Evolutionary conservation across 92 coral and sea anemone species (phyloP), one percentile per base, ranked within the genome.

Genomic region (Blastomussa wellsi): DNA sequence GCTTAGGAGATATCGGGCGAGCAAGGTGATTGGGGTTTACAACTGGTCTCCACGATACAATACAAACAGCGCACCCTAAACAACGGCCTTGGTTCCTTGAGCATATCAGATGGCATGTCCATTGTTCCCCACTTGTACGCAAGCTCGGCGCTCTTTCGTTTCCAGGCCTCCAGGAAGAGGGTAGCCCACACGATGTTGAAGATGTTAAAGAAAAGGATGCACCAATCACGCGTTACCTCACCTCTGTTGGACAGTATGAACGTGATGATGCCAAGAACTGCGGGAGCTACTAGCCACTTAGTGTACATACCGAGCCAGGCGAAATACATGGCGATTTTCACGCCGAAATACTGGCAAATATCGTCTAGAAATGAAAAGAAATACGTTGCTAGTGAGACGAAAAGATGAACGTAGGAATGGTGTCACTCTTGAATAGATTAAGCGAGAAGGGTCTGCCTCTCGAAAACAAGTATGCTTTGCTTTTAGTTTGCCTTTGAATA

Each of bases 221-320:
- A 97, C 99, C 99, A 97, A 79, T 97, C 99, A 66, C 99, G 95
- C 19, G 98, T 90, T 51, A 87, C 93, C 93, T 95, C 99, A 24
- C 99, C 88, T 60, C 95, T 95, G 86, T 83, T 88, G 92, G 96
- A 92, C 76, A 97, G 91, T 32, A 90, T 65, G 86, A 97, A 97
- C 51, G 98, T 97, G 8, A 97, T 81, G 89, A 97, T 93, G 29
- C 99, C 99, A 28, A 97, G 92, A 59, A 94, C 76, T 39, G 99
- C 91, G 62, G 99, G 99, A 77, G 99, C 99, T 68, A 97, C 79
- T 70, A 97, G 82, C 99, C 99, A 97, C 82, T 97, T 97, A 77
- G 99, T 97, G 93, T 97, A 97, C 93, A 97, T 90, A 12, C 99
- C 99, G 78, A 97, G 91, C 99, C 99, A 97, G 48, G 97, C 99